Evolutionary conservation across 2,888 invertebrate genomes (phyloP).

Genomic region (Apamea sordens): DNA sequence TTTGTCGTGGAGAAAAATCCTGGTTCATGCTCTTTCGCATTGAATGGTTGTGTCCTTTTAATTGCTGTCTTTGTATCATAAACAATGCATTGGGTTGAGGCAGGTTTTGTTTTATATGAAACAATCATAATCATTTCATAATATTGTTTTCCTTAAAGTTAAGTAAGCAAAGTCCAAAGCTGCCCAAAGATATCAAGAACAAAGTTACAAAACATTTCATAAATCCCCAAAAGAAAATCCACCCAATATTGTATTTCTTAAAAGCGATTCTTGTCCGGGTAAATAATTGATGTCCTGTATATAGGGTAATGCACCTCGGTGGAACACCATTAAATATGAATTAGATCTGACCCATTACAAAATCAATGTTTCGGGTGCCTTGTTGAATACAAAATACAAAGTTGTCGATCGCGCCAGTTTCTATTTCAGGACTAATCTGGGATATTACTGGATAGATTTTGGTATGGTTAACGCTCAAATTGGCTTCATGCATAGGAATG

Average conservation of each 20-base stretch:
- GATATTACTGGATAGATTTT: conserved; percentile 11
- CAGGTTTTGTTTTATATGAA: conserved; percentile 5
- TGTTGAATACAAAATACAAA: conserved; percentile 42
- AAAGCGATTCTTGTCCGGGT: conserved; percentile 60
- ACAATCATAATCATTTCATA: conserved; percentile 4
- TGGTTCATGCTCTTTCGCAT: neutral
- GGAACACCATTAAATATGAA: conserved; percentile 76
- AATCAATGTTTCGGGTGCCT: conserved; percentile 70
- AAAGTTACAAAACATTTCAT: conserved; percentile 26
- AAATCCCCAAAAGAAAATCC: conserved; percentile 30
- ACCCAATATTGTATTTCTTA: conserved; percentile 56
- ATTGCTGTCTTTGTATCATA: conserved; percentile 30
- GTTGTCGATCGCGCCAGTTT: conserved; percentile 29
- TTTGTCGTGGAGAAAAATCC: neutral
- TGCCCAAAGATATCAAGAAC: conserved; percentile 16
- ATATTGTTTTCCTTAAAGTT: conserved; percentile 8
- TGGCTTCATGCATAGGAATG: conserved; percentile 25
- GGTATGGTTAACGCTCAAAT: conserved; percentile 10
- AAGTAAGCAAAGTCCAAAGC: conserved; percentile 5
- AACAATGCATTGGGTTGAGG: conserved; percentile 23
- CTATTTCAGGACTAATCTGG: conserved; percentile 42
- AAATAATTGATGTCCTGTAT: conserved; percentile 71
- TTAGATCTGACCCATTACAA: conserved; percentile 70
- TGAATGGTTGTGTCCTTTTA: conserved; percentile 28
- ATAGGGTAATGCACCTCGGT: conserved; percentile 66